A percentile compares a stretch with the other conserved stretches of the same genome.
Conservation (phyloP, 1,140 invertebrate species). For the Zaprionus kolodkinae region DNA sequence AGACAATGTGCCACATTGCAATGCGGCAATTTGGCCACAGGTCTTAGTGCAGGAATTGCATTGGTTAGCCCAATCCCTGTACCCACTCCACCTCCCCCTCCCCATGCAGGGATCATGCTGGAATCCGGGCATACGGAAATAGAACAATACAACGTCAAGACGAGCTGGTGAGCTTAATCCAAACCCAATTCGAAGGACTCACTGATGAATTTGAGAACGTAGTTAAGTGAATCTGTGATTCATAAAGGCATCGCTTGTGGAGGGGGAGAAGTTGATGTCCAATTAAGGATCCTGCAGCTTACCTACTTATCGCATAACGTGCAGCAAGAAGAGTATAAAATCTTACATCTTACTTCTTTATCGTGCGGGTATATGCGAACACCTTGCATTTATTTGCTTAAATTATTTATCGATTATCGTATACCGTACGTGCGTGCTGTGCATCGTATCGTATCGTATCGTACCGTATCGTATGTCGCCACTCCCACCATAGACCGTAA, state of each 20-base stretch:
- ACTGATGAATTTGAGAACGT: no score
- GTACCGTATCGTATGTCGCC: neutral
- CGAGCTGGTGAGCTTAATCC: neutral
- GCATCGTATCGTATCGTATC: neutral
- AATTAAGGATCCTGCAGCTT: no score
- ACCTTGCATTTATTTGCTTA: no score
- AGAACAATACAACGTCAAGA: neutral
- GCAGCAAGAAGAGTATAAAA: no score
- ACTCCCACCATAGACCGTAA: neutral
- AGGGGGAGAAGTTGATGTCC: no score
- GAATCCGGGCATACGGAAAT: neutral
- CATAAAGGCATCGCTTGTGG: no score
- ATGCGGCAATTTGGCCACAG: constrained; percentile 31
- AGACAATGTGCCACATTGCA: constrained; percentile 46
- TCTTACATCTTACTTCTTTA: no score
- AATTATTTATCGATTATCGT: neutral
- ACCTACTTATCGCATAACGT: no score
- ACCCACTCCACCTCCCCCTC: neutral
- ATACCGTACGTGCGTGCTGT: neutral
- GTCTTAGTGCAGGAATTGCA: constrained; percentile 16
- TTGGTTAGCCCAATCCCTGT: neutral
- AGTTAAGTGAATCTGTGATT: no score
- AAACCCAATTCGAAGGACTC: neutral
- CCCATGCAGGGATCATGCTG: neutral
- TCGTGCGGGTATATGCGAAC: neutral